Conservation (phyloP, 2,113 vertebrate species). For the Callipepla californica region DNA sequence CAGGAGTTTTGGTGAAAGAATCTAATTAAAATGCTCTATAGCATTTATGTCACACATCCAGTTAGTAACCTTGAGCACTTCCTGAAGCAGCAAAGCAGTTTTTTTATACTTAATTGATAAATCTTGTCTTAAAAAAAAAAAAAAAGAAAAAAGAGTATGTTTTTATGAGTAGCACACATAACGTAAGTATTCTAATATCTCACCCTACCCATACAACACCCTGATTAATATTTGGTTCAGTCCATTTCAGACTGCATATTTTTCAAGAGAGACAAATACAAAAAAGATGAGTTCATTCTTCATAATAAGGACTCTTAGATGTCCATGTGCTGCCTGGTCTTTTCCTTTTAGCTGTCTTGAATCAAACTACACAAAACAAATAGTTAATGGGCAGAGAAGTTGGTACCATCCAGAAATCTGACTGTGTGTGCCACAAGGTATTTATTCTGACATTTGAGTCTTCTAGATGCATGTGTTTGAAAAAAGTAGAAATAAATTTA, state of each 20-base stretch:
- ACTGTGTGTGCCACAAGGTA: not conserved
- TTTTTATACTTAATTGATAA: constrained; percentile 26
- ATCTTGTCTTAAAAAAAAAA: not conserved
- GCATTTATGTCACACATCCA: constrained; percentile 57
- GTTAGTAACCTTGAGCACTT: constrained; percentile 58
- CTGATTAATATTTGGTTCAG: not conserved
- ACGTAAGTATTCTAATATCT: not conserved
- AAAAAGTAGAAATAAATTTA: not conserved
- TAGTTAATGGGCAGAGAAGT: not conserved
- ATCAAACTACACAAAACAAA: not conserved
- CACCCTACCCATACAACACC: not conserved
- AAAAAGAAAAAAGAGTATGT: not conserved
- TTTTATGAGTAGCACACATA: not conserved
- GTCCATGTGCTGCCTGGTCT: not conserved
- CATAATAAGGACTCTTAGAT: not conserved
- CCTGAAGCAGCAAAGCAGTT: constrained; percentile 17
- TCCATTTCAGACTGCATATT: not conserved
- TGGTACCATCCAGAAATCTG: not conserved
- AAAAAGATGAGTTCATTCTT: not conserved
- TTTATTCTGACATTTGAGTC: constrained; percentile 22
- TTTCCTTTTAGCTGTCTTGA: not conserved
- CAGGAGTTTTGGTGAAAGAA: constrained; percentile 78
- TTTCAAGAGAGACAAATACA: not conserved
- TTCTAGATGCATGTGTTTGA: not conserved
- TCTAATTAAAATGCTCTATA: constrained; percentile 76